Percentiles rank a stretch among this genome's conserved stretches.
Conservation (phyloP, 2,113 vertebrate species). For the Zosterops pallidus region DNA sequence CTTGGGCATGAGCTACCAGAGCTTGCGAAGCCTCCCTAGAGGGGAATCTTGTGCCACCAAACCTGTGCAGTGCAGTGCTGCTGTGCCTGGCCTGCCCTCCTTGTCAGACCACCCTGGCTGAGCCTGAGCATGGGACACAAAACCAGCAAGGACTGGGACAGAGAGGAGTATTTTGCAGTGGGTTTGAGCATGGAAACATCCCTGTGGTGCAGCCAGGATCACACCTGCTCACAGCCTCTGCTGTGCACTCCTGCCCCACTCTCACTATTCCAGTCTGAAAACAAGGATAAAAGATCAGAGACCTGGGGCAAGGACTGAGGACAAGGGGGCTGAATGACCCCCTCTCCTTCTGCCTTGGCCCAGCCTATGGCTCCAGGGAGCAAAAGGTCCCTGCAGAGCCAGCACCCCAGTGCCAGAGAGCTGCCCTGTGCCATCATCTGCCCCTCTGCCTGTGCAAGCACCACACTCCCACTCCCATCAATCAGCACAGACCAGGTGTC, state of each 20-base stretch:
- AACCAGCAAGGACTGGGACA: neutral
- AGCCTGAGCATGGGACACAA: neutral
- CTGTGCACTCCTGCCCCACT: neutral
- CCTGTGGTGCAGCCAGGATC: neutral
- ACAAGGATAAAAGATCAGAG: fast-evolving
- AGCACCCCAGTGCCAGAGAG: neutral
- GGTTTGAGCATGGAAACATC: neutral
- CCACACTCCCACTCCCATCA: slow-evolving; percentile 26
- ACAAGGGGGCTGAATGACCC: neutral
- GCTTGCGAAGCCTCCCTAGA: neutral
- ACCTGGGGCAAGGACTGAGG: neutral
- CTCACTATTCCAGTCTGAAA: neutral
- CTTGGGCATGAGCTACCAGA: neutral
- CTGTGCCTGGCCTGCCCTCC: neutral
- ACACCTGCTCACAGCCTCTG: neutral
- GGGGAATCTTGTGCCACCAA: neutral
- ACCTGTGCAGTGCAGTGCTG: neutral
- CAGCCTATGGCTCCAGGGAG: neutral
- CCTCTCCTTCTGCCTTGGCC: neutral
- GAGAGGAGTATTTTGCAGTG: neutral
- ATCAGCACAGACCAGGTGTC: slow-evolving; percentile 59
- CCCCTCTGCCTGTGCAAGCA: neutral
- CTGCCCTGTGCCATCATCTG: neutral
- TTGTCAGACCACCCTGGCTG: too few relatives aligned
- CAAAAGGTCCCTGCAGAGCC: neutral